phyloP scores from a whole-genome alignment of 2,888 invertebrate species.

The Noctua janthina region DNA sequence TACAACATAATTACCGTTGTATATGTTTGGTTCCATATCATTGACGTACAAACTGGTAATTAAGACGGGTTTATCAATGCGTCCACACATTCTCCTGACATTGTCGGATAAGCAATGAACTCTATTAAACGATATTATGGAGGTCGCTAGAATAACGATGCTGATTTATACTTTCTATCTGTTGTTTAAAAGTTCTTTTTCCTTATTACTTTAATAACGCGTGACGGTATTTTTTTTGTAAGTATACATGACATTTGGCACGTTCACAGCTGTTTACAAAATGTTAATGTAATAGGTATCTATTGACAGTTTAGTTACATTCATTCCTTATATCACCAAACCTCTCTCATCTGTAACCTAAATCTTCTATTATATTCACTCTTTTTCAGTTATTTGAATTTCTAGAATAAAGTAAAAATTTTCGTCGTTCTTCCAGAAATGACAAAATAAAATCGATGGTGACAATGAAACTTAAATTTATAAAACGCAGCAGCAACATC shows the following conservation, averaged over 20 bases:
- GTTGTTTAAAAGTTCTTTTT: neutral
- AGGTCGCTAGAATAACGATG: conserved; percentile 49
- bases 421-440: neutral
- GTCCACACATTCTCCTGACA: conserved; percentile 68
- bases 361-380: neutral
- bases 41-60: conserved; percentile 71
- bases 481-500: conserved; percentile 30
- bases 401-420: neutral
- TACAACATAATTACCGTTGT: conserved; percentile 54
- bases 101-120: conserved; percentile 68
- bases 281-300: neutral
- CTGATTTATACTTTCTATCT: conserved; percentile 37
- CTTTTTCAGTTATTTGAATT: neutral
- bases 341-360: neutral
- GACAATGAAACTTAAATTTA: conserved; percentile 10
- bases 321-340: neutral
- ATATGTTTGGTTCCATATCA: conserved; percentile 60
- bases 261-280: neutral
- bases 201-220: neutral
- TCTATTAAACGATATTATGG: conserved; percentile 52
- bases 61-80: conserved; percentile 70
- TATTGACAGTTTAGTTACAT: neutral
- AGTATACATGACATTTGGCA: neutral
- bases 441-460: neutral
- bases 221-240: neutral